phyloP scores from a whole-genome alignment of 2,113 vertebrate species.

The Zapornia atra region DNA sequence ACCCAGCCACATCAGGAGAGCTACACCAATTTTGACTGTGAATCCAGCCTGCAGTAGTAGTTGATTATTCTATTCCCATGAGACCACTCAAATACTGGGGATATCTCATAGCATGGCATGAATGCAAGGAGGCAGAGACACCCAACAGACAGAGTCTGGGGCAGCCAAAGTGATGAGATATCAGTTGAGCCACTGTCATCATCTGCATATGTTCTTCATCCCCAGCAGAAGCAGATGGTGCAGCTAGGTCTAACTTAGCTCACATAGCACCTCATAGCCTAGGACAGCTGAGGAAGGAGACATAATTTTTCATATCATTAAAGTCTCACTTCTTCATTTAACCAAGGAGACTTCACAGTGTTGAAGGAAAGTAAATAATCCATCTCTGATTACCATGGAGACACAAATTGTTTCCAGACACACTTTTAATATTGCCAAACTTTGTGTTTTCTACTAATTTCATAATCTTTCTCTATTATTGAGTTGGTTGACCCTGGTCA shows the following conservation, averaged over 20 bases:
- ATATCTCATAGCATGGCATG: not conserved
- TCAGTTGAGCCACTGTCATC: not conserved
- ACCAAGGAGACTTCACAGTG: not conserved
- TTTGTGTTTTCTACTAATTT: not conserved
- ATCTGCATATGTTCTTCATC: not conserved
- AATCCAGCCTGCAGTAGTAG: not conserved
- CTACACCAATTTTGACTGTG: not conserved
- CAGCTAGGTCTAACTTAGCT: not conserved
- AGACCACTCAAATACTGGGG: not conserved
- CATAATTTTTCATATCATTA: not conserved
- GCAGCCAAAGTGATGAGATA: not conserved
- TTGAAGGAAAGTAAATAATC: not conserved
- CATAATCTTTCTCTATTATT: not conserved
- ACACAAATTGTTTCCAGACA: not conserved
- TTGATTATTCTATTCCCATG: not conserved
- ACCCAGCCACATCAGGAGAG: not conserved
- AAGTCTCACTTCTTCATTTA: not conserved
- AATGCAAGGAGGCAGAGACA: not conserved
- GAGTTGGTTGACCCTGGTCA: not conserved
- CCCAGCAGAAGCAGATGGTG: not conserved
- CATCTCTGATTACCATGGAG: not conserved
- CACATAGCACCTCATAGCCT: not conserved
- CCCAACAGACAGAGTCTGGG: accelerated
- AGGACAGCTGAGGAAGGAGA: not conserved
- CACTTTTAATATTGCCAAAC: not conserved